A percentile compares a stretch with the other conserved stretches of the same genome.
Conservation (phyloP, 2,888 invertebrate genomes). For the Tachina lurida region DNA sequence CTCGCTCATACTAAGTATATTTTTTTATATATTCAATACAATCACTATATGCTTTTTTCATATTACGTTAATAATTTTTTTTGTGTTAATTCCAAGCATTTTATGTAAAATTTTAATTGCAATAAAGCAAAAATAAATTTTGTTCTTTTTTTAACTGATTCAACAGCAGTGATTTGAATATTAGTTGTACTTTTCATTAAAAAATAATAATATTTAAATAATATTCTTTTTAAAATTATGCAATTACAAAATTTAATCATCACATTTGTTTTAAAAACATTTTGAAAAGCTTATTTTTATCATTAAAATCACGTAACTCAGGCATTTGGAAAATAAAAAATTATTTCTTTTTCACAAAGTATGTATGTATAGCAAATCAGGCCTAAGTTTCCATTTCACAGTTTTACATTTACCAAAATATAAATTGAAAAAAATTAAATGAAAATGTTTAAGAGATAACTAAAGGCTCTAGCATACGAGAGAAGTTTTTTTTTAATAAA, state of each 20-base stretch:
- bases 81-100: constrained; percentile 32
- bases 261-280: constrained; percentile 67
- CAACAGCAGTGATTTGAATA: constrained; percentile 10
- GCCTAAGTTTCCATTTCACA: constrained; percentile 44
- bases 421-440: constrained; percentile 26
- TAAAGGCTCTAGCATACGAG: constrained; percentile 46
- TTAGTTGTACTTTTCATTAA: constrained; percentile 46
- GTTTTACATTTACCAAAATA: constrained; percentile 54
- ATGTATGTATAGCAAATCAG: background rate
- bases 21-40: background rate
- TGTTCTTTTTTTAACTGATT: background rate
- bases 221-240: constrained; percentile 25
- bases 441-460: constrained; percentile 4
- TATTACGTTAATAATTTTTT: background rate
- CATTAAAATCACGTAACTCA: constrained; percentile 54
- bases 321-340: constrained; percentile 9
- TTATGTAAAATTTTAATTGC: constrained; percentile 10
- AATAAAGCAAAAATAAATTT: constrained; percentile 6
- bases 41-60: background rate
- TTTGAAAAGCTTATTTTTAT: constrained; percentile 55
- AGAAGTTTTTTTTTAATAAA: background rate
- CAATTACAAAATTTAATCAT: constrained; percentile 50
- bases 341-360: constrained; percentile 9
- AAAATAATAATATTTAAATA: constrained; percentile 3
- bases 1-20: background rate